Conservation (phyloP, 2,113 vertebrate genomes). For the Hypomesus transpacificus region DNA sequence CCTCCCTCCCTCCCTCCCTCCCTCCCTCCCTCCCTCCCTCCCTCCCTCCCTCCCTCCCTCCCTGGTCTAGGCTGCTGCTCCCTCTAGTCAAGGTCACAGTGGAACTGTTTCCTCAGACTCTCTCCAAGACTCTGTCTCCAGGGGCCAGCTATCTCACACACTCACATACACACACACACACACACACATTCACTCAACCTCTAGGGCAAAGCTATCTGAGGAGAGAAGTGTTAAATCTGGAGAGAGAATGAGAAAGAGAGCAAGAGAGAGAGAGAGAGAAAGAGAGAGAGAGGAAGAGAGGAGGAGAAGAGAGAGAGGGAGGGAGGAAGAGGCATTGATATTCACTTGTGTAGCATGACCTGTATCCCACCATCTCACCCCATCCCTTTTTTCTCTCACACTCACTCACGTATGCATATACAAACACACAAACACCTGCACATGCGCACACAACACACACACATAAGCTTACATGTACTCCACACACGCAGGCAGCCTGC, state of each 20-base stretch:
- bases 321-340: slow-evolving; percentile 12
- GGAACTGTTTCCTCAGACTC: slow-evolving; percentile 40
- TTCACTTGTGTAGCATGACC: slow-evolving; percentile 31
- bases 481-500: slow-evolving; percentile 3
- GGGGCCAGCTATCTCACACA: slow-evolving; percentile 19
- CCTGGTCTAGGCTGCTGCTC: background rate
- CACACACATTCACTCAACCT: slow-evolving; percentile 21
- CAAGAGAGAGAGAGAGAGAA: slow-evolving; percentile 3
- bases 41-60: slow-evolving; percentile 35
- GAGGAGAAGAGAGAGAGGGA: background rate
- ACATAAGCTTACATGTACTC: background rate
- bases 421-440: slow-evolving; percentile 9
- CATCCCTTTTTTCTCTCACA: background rate
- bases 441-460: slow-evolving; percentile 9
- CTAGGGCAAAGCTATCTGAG: slow-evolving; percentile 20
- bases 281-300: background rate
- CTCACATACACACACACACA: slow-evolving; percentile 11
- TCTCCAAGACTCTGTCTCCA: slow-evolving; percentile 43
- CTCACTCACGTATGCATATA: background rate
- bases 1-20: background rate
- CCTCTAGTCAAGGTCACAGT: slow-evolving; percentile 55
- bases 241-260: slow-evolving; percentile 7
- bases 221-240: slow-evolving; percentile 20
- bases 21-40: background rate
- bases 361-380: slow-evolving; percentile 16